A percentile compares a stretch with the other conserved stretches of the same genome.
Conservation (phyloP, 2,888 invertebrate species). For the Diaphora mendica region DNA sequence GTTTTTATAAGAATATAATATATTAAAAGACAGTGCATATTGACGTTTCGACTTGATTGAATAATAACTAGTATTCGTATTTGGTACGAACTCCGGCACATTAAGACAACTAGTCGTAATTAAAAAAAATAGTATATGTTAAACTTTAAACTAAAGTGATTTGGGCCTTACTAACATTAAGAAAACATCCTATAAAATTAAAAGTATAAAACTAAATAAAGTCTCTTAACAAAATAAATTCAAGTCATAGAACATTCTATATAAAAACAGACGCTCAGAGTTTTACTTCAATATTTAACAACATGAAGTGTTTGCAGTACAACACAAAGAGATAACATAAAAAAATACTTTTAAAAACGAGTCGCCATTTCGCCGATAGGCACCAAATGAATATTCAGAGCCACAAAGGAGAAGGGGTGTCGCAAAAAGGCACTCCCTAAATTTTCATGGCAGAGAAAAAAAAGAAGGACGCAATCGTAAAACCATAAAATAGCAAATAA, state of each 20-base stretch:
- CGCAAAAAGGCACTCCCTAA: constrained; percentile 71
- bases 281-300: constrained; percentile 70
- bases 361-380: constrained; percentile 79
- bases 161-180: background rate
- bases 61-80: background rate
- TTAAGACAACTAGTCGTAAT: background rate
- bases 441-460: constrained; percentile 69
- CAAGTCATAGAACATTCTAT: constrained; percentile 43
- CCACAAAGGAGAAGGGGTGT: constrained; percentile 80
- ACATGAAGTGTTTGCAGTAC: constrained; percentile 66
- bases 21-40: background rate
- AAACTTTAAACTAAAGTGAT: background rate
- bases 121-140: background rate
- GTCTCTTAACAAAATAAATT: constrained; percentile 30
- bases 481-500: constrained; percentile 83
- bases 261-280: constrained; percentile 56
- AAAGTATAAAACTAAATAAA: constrained; percentile 8
- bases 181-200: background rate
- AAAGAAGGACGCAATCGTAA: constrained; percentile 72
- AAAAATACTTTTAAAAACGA: constrained; percentile 78
- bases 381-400: constrained; percentile 84
- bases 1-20: background rate
- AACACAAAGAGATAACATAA: constrained; percentile 71
- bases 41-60: background rate
- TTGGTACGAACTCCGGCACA: background rate